Percentiles rank a stretch among this genome's conserved stretches.
Evolutionary conservation across 2,113 vertebrate genomes (phyloP).

Genomic region (Ellobius talpinus): DNA sequence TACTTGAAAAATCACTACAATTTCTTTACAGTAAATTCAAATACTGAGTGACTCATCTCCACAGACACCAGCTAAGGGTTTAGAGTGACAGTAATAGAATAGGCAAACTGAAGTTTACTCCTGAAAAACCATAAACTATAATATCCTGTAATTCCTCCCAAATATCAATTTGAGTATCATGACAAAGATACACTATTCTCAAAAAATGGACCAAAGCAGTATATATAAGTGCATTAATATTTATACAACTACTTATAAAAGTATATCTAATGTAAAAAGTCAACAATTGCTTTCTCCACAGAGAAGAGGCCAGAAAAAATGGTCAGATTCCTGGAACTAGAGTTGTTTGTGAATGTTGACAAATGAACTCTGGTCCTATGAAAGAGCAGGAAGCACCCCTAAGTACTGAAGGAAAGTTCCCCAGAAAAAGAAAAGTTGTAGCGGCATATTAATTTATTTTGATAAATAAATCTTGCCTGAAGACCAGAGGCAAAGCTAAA

Average conservation of each 20-base stretch:
- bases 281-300: constrained; percentile 40
- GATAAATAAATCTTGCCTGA: too few species aligned
- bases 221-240: neutral
- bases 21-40: constrained; percentile 51
- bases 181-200: constrained; percentile 21
- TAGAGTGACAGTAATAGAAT: constrained; percentile 19
- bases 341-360: neutral
- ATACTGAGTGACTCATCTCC: constrained; percentile 25
- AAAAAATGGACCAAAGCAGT: neutral
- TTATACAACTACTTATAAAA: neutral
- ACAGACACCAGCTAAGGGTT: constrained; percentile 31
- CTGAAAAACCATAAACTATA: constrained; percentile 6
- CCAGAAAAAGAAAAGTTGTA: neutral
- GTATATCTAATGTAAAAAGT: neutral
- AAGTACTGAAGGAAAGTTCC: neutral
- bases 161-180: constrained; percentile 39
- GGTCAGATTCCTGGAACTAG: neutral
- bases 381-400: neutral
- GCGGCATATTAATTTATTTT: too few species aligned
- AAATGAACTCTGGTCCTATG: neutral
- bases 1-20: constrained; percentile 20
- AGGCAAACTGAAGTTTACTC: neutral
- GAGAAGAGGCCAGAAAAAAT: neutral
- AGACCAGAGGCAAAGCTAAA: too few species aligned
- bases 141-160: constrained; percentile 27